Conservation (phyloP, 2,113 vertebrate genomes). For the Megaleporinus macrocephalus region DNA sequence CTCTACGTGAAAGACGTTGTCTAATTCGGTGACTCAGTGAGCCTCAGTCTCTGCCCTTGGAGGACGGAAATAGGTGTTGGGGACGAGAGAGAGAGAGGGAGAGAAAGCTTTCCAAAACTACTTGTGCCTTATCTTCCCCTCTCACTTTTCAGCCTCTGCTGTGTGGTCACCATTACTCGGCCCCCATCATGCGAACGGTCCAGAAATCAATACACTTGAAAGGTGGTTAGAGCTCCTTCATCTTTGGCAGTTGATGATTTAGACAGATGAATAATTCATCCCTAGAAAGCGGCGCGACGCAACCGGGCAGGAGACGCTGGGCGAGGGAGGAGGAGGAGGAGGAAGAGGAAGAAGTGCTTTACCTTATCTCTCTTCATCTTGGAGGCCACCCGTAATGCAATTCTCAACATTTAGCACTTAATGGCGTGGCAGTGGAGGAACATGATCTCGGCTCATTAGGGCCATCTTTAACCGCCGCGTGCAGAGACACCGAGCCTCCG, state of each 20-base stretch:
- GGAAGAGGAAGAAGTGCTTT: slow-evolving; percentile 82
- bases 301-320: slow-evolving; percentile 63
- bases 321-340: slow-evolving; percentile 79
- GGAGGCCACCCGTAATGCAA: slow-evolving; percentile 82
- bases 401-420: slow-evolving; percentile 89
- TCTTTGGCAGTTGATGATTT: slow-evolving; percentile 87
- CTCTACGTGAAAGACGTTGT: not conserved
- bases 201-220: slow-evolving; percentile 87
- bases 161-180: slow-evolving; percentile 70
- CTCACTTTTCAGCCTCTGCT: slow-evolving; percentile 66
- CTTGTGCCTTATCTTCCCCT: slow-evolving; percentile 62
- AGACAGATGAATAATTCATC: slow-evolving; percentile 91
- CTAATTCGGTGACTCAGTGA: no score
- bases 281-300: slow-evolving; percentile 78
- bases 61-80: slow-evolving; percentile 31
- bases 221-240: slow-evolving; percentile 84
- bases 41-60: slow-evolving; percentile 58
- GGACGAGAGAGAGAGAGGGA: slow-evolving; percentile 10
- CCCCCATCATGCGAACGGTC: slow-evolving; percentile 69
- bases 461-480: slow-evolving; percentile 81
- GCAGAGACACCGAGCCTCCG: slow-evolving; percentile 73
- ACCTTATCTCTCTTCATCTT: slow-evolving; percentile 88
- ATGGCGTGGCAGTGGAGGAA: slow-evolving; percentile 79
- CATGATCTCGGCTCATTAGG: slow-evolving; percentile 82
- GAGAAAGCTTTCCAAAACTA: slow-evolving; percentile 43